A percentile compares a stretch with the other conserved stretches of the same genome.
These are phyloP conservation scores for Nasua narica DNA, from an alignment of 2,797 vertebrate genomes.

Conservation along the genomic window DNA sequence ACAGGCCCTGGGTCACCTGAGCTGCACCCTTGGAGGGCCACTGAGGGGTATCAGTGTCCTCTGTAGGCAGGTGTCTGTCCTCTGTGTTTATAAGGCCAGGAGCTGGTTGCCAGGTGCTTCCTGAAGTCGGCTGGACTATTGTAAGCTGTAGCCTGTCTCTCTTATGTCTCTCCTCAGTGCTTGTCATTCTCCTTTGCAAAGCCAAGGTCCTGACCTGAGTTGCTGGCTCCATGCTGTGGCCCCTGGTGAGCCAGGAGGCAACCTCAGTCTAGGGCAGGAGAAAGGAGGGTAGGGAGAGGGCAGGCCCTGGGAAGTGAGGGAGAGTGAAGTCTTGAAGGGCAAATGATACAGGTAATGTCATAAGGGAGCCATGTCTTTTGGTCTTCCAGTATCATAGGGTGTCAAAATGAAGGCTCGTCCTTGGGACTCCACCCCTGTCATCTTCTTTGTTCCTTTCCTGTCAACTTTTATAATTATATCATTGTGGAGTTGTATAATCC, in stretches of 20 bases:
- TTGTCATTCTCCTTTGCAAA: neutral
- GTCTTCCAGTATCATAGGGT: neutral
- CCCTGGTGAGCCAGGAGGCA: neutral
- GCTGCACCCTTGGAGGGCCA: neutral
- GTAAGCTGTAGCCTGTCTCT: neutral
- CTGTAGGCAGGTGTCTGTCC: no score
- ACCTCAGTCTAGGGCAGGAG: neutral
- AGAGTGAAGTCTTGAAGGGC: neutral
- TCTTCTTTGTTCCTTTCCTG: neutral
- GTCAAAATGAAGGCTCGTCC: neutral
- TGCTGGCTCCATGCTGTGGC: neutral
- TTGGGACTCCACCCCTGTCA: fast-evolving
- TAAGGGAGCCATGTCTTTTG: neutral
- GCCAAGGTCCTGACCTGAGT: neutral
- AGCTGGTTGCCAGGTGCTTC: neutral
- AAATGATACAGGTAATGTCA: fast-evolving
- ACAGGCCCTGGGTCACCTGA: neutral
- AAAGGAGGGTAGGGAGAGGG: neutral
- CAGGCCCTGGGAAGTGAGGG: no score
- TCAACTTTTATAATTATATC: neutral
- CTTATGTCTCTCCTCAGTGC: no score
- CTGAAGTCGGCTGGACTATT: no score
- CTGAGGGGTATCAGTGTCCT: neutral
- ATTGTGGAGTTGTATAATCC: no score
- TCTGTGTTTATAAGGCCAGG: neutral